Base-by-base conservation (phyloP, 1,140 invertebrate species). In the Drosophila albomicans region DNA sequence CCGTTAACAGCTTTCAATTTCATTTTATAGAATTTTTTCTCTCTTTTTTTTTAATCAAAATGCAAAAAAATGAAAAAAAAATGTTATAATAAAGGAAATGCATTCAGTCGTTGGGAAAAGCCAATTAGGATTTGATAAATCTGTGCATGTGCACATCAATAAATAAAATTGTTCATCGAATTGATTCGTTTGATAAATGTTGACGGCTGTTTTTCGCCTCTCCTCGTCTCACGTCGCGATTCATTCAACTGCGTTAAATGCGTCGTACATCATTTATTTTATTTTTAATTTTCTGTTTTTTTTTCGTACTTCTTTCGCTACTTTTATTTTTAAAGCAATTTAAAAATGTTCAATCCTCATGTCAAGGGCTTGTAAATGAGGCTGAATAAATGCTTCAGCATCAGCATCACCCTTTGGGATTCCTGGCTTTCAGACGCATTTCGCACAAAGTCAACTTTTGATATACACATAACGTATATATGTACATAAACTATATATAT, bases 381-480 rank as follows among this genome's bases (percentile, higher is more conserved):
- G 28, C 68, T 66, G 38, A 68, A 54, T 8, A 38, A 6, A 43
- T 43, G 41, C 41, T 6, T 5, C 41, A n/a, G 32, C 32, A 43
- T 30, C n/a, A 10, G 15, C 38, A 11, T 58, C 57, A 63, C 57
- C 65, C 66, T 69, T 69, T 69, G 65, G 66, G 64, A 61, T 54
- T 46, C 16, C 25, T 41, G 46, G 20, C 63, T 8, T 65, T 64
- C 70, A 16, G 54, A 41, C 65, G 45, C 64, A 54, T 67, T 73
- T 73, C 77, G 46, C 62, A 52, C 35, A 81, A 67, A 76, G 71
- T 69, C 75, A 72, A 79, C 63, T 79, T 87, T 25, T 25, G 20
- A 25, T 25, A 25, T 25, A 25, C 3, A 25, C 0, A 25, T 25
- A 25, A 25, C 3, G 0, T 25, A 25, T 25, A 25, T 25, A 25